A percentile compares a stretch with the other conserved stretches of the same genome.
These are phyloP conservation scores for Eulemur coronatus DNA, from an alignment of 2,797 vertebrate genomes.

Conservation along the genomic window DNA sequence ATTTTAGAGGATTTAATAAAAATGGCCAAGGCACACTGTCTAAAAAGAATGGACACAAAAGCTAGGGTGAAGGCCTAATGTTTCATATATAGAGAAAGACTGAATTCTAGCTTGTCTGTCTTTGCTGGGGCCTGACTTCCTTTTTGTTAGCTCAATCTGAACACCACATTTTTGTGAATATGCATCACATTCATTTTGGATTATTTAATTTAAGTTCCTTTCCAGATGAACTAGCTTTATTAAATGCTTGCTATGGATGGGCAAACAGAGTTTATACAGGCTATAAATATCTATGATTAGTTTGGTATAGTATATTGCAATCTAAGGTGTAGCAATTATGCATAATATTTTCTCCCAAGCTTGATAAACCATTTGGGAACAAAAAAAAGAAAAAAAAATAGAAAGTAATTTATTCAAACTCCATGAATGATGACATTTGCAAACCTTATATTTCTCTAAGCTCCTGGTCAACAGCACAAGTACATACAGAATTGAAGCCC, in stretches of 20 bases:
- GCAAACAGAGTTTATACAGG: constrained; percentile 83
- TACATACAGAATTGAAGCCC: neutral
- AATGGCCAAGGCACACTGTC: neutral
- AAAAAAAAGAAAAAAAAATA: neutral
- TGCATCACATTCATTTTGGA: constrained; percentile 82
- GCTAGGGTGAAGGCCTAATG: neutral
- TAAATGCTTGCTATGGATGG: constrained; percentile 86
- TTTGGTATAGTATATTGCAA: constrained; percentile 77
- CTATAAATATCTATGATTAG: constrained; percentile 85
- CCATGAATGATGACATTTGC: neutral
- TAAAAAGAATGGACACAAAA: constrained; percentile 36
- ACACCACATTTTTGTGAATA: constrained; percentile 81
- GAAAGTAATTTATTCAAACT: constrained; percentile 58
- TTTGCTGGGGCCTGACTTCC: constrained; percentile 62
- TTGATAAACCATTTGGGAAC: constrained; percentile 61
- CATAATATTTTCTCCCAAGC: constrained; percentile 71
- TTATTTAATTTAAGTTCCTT: constrained; percentile 87
- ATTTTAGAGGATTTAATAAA: constrained; percentile 10
- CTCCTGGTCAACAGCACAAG: neutral
- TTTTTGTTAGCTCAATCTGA: constrained; percentile 76
- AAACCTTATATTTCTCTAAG: neutral
- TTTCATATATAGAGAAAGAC: neutral
- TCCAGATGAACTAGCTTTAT: constrained; percentile 87
- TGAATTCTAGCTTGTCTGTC: constrained; percentile 53
- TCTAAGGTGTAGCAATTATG: constrained; percentile 80